phyloP scores from a whole-genome alignment of 2,797 vertebrate species.

The Pseudotriccus pelzelni region DNA sequence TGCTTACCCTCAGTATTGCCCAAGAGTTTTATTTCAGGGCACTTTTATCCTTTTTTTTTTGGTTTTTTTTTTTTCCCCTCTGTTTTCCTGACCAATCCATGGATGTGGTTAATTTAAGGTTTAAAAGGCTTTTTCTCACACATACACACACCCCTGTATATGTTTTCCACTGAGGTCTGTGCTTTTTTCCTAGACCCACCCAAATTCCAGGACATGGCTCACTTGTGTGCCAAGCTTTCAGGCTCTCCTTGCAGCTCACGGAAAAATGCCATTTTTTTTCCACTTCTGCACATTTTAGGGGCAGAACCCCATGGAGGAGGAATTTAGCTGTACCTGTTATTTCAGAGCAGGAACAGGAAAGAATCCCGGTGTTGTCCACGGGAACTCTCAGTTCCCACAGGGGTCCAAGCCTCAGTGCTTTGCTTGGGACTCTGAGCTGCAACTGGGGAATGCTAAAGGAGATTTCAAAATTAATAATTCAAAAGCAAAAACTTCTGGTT shows the following conservation, averaged over 20 bases:
- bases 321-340: conserved; percentile 31
- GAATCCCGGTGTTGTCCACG: neutral
- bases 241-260: conserved; percentile 35
- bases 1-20: neutral
- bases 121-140: conserved; percentile 68
- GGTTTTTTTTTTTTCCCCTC: neutral
- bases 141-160: conserved; percentile 55
- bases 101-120: conserved; percentile 62
- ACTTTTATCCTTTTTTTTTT: neutral
- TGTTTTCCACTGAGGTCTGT: conserved; percentile 77
- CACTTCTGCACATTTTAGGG: conserved; percentile 4
- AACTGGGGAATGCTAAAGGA: neutral
- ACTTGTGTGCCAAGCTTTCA: conserved; percentile 66
- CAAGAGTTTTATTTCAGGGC: neutral
- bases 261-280: conserved; percentile 56
- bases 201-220: conserved; percentile 73
- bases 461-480: neutral
- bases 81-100: neutral
- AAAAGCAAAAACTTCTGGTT: neutral
- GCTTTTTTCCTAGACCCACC: conserved; percentile 79
- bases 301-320: neutral
- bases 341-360: neutral
- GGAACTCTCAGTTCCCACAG: neutral
- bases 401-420: neutral
- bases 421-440: neutral